These are phyloP conservation scores for Chionis minor DNA, from an alignment of 2,113 vertebrate species.

Conservation along the genomic window DNA sequence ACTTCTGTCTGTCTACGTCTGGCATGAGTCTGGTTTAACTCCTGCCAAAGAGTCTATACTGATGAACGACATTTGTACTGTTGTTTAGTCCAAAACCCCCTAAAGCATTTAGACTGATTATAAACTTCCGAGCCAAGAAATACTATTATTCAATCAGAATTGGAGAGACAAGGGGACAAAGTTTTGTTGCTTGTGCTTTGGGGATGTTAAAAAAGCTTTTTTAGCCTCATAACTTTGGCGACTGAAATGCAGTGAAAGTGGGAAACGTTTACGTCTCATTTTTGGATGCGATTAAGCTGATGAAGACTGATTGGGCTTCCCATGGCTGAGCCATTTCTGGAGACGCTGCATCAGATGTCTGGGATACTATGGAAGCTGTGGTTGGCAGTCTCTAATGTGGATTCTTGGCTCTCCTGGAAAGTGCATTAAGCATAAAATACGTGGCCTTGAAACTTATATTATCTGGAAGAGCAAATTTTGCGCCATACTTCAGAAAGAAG, in stretches of 20 bases:
- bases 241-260: neutral
- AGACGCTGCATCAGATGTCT: neutral
- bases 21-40: neutral
- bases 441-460: neutral
- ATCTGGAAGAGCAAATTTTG: neutral
- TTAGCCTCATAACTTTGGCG: neutral
- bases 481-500: neutral
- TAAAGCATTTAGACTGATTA: conserved; percentile 13
- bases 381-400: neutral
- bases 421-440: neutral
- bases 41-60: conserved; percentile 17
- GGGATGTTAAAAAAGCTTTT: conserved; percentile 2
- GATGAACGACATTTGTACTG: neutral
- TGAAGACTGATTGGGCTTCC: neutral
- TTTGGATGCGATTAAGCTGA: neutral
- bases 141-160: neutral
- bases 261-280: neutral
- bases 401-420: neutral
- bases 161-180: neutral
- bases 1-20: neutral
- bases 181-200: neutral
- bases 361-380: neutral
- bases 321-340: neutral
- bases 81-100: conserved; percentile 11
- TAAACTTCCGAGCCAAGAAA: conserved; percentile 12